phyloP scores from a whole-genome alignment of 2,113 vertebrate species.

The Entomyzon cyanotis region DNA sequence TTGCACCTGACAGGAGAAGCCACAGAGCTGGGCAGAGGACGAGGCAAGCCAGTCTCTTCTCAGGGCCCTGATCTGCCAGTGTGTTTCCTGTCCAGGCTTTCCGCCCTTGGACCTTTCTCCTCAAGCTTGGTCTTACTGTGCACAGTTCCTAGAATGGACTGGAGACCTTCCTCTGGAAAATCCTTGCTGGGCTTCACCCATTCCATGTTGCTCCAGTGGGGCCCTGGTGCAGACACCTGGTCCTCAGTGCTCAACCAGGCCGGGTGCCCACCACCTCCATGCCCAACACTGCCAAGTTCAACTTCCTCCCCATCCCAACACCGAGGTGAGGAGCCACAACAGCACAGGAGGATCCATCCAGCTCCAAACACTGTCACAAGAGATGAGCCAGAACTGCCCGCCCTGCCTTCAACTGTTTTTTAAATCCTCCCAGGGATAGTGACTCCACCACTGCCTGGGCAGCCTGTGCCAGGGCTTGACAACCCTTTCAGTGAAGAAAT shows the following conservation, averaged over 20 bases:
- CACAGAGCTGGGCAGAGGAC: not conserved
- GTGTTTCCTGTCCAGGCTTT: not conserved
- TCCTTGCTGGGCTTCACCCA: too few relatives aligned
- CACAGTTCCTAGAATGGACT: not conserved
- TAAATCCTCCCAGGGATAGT: not conserved
- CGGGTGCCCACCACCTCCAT: accelerated
- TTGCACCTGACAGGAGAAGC: not conserved
- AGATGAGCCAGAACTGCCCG: not conserved
- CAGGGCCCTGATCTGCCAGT: not conserved
- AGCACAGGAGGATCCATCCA: not conserved
- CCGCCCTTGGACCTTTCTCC: not conserved
- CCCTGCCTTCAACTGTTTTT: not conserved
- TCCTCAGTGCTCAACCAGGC: not conserved
- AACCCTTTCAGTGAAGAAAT: not conserved
- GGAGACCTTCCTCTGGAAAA: not conserved
- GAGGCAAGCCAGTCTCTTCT: not conserved
- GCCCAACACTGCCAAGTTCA: accelerated
- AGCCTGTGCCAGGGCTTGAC: not conserved
- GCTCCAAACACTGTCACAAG: accelerated
- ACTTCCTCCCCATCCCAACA: not conserved
- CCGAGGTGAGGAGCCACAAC: accelerated
- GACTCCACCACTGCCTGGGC: not conserved
- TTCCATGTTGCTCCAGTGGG: not conserved
- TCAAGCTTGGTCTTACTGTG: not conserved
- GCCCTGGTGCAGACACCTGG: not conserved